A percentile compares a stretch with the other conserved stretches of the same genome.
Evolutionary conservation across 2,113 vertebrate genomes (phyloP).

Genomic region (Pygoscelis adeliae): DNA sequence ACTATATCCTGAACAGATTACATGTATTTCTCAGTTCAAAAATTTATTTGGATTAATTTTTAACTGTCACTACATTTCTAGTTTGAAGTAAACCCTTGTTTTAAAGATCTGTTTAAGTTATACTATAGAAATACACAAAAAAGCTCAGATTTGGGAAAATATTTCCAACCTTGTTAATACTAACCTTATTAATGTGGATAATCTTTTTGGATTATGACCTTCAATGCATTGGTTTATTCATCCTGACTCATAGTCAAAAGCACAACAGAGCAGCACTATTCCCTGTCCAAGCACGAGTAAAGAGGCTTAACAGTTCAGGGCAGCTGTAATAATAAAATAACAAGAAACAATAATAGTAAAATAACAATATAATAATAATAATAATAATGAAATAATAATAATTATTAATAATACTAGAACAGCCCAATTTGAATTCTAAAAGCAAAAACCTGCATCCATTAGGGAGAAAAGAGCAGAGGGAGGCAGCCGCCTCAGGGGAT

Average conservation of each 20-base stretch:
- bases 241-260: not conserved
- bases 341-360: not conserved
- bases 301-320: not conserved
- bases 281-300: not conserved
- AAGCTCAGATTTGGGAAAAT: not conserved
- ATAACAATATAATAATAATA: rapidly evolving
- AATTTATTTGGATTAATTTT: not conserved
- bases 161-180: not conserved
- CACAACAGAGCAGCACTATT: not conserved
- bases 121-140: not conserved
- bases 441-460: not conserved
- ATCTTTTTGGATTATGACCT: not conserved
- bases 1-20: no score
- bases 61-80: not conserved
- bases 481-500: not conserved
- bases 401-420: rapidly evolving
- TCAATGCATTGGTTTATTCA: not conserved
- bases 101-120: not conserved
- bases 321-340: not conserved
- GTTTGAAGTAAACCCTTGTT: not conserved
- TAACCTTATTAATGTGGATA: not conserved
- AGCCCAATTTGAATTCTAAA: no score
- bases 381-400: no score
- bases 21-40: not conserved
- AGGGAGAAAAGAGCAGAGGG: not conserved